These are phyloP conservation scores for Trachemys scripta DNA, from an alignment of 2,113 vertebrate genomes.

Conservation along the genomic window DNA sequence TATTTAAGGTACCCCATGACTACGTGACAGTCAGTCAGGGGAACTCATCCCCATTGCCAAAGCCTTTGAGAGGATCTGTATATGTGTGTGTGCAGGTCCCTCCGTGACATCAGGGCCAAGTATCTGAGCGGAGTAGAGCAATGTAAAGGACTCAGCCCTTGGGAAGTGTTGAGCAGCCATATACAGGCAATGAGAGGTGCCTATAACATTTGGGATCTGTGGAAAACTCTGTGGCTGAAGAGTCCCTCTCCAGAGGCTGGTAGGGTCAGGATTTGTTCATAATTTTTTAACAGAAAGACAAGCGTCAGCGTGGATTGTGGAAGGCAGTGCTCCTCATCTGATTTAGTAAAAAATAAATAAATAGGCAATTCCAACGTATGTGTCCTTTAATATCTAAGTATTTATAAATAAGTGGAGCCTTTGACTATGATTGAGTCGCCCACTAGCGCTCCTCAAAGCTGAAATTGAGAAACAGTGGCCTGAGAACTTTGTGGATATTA, in stretches of 20 bases:
- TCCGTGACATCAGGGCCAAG: neutral
- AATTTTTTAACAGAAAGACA: neutral
- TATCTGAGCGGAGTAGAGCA: neutral
- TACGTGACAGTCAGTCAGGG: neutral
- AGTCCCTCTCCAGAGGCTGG: neutral
- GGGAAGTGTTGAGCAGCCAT: neutral
- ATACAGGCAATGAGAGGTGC: neutral
- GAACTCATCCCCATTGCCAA: neutral
- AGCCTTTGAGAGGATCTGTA: neutral
- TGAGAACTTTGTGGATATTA: neutral
- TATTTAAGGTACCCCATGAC: neutral
- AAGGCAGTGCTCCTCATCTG: neutral
- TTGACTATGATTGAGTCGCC: neutral
- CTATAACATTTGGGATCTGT: neutral
- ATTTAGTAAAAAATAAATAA: neutral
- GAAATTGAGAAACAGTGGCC: neutral
- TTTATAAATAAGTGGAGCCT: constrained; percentile 21
- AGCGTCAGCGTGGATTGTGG: neutral
- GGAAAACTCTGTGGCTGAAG: neutral
- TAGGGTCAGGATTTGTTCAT: neutral
- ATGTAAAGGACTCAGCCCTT: neutral
- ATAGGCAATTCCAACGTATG: neutral
- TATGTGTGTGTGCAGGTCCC: neutral
- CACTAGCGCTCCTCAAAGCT: neutral
- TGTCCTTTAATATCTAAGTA: neutral